Evolutionary conservation across 2,113 vertebrate species (phyloP).

Genomic region (Mesoclemmys tuberculata): DNA sequence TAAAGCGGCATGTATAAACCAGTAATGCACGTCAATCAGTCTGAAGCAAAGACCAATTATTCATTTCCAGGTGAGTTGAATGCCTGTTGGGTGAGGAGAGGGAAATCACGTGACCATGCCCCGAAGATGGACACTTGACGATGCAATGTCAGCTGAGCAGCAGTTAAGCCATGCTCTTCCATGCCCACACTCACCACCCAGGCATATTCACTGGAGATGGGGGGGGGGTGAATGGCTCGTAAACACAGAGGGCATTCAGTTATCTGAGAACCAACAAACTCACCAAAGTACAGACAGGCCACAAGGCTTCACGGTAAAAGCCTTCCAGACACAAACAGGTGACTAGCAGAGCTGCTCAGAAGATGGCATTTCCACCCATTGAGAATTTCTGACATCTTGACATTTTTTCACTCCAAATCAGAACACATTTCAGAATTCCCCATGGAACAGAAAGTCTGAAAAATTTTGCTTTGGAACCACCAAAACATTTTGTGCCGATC

Average conservation of each 20-base stretch:
- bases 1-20: not conserved
- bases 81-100: not conserved
- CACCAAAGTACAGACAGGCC: not conserved
- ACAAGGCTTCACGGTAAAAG: not conserved
- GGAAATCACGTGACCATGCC: not conserved
- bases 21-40: accelerated
- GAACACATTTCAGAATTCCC: not conserved
- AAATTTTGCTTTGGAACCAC: no score
- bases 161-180: accelerated
- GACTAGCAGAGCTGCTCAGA: not conserved
- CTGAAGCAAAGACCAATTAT: not conserved
- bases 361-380: not conserved
- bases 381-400: not conserved
- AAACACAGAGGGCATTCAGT: not conserved
- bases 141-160: not conserved
- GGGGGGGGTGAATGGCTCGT: not conserved
- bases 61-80: not conserved
- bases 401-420: not conserved
- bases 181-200: accelerated
- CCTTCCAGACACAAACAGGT: not conserved
- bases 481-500: no score
- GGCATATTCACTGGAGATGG: not conserved
- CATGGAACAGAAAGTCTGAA: not conserved
- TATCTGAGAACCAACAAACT: not conserved
- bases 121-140: not conserved